Evolutionary conservation across 2,113 vertebrate species (phyloP).

Genomic region (Corythornis cristatus): DNA sequence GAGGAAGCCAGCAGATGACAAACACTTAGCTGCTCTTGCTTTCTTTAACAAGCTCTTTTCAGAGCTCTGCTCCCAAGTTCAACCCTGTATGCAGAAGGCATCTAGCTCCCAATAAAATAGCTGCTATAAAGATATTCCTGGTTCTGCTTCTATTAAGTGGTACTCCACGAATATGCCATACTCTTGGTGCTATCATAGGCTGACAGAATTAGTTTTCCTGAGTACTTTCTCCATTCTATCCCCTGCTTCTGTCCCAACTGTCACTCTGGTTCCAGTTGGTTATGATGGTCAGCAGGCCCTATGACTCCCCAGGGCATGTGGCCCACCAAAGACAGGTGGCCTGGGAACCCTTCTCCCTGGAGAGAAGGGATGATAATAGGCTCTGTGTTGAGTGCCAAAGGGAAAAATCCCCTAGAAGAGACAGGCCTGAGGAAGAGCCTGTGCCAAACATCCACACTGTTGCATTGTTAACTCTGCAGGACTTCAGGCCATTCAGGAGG

Average conservation of each 20-base stretch:
- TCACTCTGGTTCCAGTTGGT: background rate
- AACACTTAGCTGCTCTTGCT: background rate
- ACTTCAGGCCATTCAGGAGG: background rate
- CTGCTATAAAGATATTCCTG: background rate
- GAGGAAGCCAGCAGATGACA: background rate
- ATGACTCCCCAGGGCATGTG: background rate
- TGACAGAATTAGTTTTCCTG: background rate
- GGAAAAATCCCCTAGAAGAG: background rate
- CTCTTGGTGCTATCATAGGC: background rate
- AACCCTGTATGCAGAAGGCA: background rate
- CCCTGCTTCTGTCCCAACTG: background rate
- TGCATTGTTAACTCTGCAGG: background rate
- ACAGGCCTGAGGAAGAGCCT: background rate
- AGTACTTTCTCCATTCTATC: background rate
- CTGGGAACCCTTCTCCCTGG: background rate
- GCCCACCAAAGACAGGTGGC: background rate
- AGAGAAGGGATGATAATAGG: background rate
- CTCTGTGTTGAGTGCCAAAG: background rate
- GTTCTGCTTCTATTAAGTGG: background rate
- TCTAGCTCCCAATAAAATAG: background rate
- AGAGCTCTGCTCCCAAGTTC: background rate
- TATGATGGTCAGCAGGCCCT: background rate
- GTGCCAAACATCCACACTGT: background rate
- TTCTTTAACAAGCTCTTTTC: background rate
- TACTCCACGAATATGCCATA: background rate